Percentiles rank a stretch among this genome's conserved stretches.
phyloP scores from a whole-genome alignment of 2,797 vertebrate species.

The Neosilurus mollespiculum region DNA sequence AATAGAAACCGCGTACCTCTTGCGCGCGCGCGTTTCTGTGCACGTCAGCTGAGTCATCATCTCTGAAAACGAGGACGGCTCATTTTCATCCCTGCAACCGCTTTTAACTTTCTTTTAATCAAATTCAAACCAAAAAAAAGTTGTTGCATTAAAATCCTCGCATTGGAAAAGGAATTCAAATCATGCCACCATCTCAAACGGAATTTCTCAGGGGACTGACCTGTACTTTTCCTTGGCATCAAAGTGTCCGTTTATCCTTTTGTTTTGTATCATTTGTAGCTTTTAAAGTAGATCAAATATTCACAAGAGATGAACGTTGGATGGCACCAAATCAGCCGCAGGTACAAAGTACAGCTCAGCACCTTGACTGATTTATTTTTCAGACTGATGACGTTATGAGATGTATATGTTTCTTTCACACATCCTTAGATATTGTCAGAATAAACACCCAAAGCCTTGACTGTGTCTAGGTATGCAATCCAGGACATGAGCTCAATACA shows the following conservation, averaged over 20 bases:
- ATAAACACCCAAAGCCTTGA: background rate
- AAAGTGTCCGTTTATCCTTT: background rate
- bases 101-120: background rate
- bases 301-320: background rate
- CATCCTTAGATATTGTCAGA: background rate
- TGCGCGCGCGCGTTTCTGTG: conserved; percentile 12
- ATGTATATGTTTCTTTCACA: background rate
- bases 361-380: background rate
- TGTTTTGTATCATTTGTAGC: background rate
- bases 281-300: background rate
- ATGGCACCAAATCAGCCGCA: background rate
- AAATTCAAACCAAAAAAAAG: background rate
- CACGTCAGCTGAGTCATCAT: conserved; percentile 19
- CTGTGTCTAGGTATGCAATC: background rate
- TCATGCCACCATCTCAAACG: background rate
- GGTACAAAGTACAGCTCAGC: background rate
- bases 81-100: conserved; percentile 8
- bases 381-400: background rate
- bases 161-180: background rate
- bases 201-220: background rate
- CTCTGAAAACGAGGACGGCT: conserved; percentile 25
- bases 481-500: background rate
- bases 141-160: background rate
- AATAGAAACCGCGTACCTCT: background rate
- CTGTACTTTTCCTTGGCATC: background rate